These are phyloP conservation scores for Xestia ashworthii DNA, from an alignment of 2,888 invertebrate species.

Conservation along the genomic window DNA sequence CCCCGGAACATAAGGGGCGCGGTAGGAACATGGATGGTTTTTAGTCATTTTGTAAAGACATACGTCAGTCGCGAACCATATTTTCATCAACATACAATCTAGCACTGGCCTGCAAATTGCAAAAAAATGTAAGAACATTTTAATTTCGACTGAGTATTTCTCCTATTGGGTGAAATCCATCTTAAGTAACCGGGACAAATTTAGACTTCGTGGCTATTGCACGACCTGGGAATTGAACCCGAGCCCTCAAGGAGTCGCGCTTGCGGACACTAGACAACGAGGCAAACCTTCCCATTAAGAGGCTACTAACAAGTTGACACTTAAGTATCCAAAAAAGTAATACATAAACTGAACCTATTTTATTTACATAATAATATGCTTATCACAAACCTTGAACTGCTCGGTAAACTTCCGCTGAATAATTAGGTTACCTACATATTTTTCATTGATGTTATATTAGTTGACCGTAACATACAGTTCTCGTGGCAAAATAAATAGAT, in stretches of 20 bases:
- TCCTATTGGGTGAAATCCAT: no score
- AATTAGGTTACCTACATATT: conserved; percentile 13
- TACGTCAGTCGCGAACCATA: no score
- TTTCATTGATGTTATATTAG: no score
- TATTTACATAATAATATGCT: conserved; percentile 24
- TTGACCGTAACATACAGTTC: no score
- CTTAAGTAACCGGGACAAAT: background rate
- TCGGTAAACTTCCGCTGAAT: conserved; percentile 15
- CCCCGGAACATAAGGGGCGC: no score
- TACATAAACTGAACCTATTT: conserved; percentile 1
- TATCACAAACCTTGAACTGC: conserved; percentile 48
- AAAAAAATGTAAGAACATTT: no score
- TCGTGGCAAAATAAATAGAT: no score
- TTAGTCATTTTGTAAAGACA: no score
- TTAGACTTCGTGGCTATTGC: background rate
- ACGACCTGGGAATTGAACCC: background rate
- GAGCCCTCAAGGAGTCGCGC: background rate
- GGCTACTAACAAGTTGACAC: background rate
- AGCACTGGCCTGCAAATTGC: no score
- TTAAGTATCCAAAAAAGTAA: background rate
- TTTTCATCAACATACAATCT: no score
- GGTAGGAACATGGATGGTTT: no score
- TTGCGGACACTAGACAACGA: background rate
- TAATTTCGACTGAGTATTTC: no score
- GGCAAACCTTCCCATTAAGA: background rate